These are phyloP conservation scores for Oscheius sp. DNA, from an alignment of 2,888 invertebrate species.

Conservation along the genomic window DNA sequence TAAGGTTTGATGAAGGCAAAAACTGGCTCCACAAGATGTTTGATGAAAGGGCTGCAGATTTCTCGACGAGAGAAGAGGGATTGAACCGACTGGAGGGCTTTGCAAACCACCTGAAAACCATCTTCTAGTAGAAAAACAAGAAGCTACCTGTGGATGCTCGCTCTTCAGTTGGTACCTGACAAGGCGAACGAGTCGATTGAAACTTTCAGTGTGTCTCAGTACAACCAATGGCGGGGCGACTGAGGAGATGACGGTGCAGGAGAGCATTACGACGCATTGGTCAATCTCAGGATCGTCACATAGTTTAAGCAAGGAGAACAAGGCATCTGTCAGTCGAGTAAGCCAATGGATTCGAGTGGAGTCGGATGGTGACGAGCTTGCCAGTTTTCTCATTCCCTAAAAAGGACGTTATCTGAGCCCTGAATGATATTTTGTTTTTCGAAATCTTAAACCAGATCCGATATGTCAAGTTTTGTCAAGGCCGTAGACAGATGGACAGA, in stretches of 20 bases:
- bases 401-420: background rate
- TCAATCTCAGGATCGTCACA: constrained; percentile 79
- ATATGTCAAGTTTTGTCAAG: too few species aligned
- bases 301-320: constrained; percentile 89
- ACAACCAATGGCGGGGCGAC: constrained; percentile 80
- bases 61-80: constrained; percentile 84
- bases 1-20: constrained; percentile 31
- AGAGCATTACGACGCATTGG: constrained; percentile 86
- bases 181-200: constrained; percentile 45
- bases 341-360: constrained; percentile 79
- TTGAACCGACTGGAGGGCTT: constrained; percentile 84
- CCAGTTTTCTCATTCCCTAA: constrained; percentile 55
- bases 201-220: constrained; percentile 51
- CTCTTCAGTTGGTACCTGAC: constrained; percentile 47
- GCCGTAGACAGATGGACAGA: too few species aligned
- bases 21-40: constrained; percentile 41
- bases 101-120: constrained; percentile 80
- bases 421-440: too few species aligned
- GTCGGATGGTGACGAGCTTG: constrained; percentile 52
- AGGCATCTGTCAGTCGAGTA: constrained; percentile 85
- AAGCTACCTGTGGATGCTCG: constrained; percentile 46
- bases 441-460: too few species aligned
- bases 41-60: constrained; percentile 75
- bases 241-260: constrained; percentile 87
- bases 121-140: too few species aligned